Percentiles rank a stretch among this genome's conserved stretches.
phyloP scores from a whole-genome alignment of 2,113 vertebrate genomes.

The Pardalotus punctatus region DNA sequence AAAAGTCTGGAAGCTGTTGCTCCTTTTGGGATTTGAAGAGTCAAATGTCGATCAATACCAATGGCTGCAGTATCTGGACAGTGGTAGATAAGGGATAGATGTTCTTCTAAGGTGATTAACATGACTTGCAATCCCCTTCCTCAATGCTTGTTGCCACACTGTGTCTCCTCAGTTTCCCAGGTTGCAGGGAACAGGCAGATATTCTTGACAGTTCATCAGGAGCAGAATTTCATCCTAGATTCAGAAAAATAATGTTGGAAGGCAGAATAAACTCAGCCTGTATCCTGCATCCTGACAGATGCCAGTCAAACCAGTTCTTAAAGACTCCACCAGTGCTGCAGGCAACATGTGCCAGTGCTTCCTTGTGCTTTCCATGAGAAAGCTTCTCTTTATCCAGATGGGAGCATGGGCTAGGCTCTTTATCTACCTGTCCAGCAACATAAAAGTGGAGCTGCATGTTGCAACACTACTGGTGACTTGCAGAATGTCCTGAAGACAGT shows the following conservation, averaged over 20 bases:
- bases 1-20: constrained; percentile 58
- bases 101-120: not conserved
- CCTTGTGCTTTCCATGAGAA: not conserved
- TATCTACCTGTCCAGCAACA: not conserved
- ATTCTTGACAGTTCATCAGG: not conserved
- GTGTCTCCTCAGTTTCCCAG: not conserved
- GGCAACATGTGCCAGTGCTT: not conserved
- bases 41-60: not conserved
- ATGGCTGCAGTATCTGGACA: constrained; percentile 5
- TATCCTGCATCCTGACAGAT: not conserved
- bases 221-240: not conserved
- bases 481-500: not conserved
- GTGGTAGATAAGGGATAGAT: not conserved
- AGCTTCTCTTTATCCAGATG: not conserved
- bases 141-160: not conserved
- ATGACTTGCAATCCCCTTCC: not conserved
- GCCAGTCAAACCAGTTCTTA: not conserved
- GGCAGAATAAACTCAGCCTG: not conserved
- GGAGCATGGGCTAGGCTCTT: not conserved
- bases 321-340: not conserved
- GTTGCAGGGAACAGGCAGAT: not conserved
- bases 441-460: not conserved
- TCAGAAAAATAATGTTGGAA: constrained; percentile 20
- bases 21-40: constrained; percentile 27
- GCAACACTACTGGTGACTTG: not conserved